phyloP scores from a whole-genome alignment of 1,140 invertebrate genomes.

The Megalopta genalis region DNA sequence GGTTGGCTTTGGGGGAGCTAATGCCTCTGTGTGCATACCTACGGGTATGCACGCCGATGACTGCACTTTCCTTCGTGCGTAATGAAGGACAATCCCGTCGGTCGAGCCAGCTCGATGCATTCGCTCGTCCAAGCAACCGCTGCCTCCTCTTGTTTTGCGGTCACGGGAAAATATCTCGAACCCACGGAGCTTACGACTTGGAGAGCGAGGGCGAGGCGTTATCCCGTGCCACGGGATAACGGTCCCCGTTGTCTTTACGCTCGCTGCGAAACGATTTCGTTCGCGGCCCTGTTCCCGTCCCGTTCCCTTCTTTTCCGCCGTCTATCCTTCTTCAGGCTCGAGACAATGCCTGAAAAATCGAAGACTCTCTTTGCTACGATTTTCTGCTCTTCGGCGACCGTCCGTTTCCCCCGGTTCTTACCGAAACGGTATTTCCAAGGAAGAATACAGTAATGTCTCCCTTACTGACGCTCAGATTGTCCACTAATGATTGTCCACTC shows the following conservation, averaged over 20 bases:
- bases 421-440: no score
- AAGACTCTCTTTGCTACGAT: no score
- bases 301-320: background rate
- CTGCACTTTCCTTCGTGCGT: slow-evolving; percentile 77
- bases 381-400: no score
- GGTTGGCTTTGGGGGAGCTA: slow-evolving; percentile 75
- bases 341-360: background rate
- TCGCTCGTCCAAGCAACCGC: slow-evolving; percentile 61
- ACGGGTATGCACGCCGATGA: slow-evolving; percentile 72
- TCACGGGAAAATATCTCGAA: slow-evolving; percentile 59
- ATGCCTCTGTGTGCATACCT: slow-evolving; percentile 71
- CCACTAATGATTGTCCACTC: no score
- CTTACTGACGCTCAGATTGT: no score
- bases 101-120: slow-evolving; percentile 49
- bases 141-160: slow-evolving; percentile 57
- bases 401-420: no score
- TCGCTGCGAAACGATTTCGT: background rate
- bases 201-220: slow-evolving; percentile 15
- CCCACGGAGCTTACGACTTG: slow-evolving; percentile 39
- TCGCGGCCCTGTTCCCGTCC: slow-evolving; percentile 12
- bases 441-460: no score
- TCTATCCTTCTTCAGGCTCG: background rate
- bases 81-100: slow-evolving; percentile 73
- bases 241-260: background rate
- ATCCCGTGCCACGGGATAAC: slow-evolving; percentile 31